phyloP scores from a whole-genome alignment of 2,888 invertebrate species.

The Flabesymbios commensalis region DNA sequence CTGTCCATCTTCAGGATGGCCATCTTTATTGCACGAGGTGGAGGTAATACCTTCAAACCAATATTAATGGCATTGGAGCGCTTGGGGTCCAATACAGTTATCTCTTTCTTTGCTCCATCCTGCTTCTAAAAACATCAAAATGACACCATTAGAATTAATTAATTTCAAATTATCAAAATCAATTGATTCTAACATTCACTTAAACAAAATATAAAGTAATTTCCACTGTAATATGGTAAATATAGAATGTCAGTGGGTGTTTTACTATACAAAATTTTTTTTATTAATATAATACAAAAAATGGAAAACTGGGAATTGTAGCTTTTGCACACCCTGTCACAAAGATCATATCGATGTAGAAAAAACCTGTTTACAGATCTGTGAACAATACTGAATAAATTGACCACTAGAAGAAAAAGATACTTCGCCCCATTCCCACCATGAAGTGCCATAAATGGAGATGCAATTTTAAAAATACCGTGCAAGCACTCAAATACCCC shows the following conservation, averaged over 20 bases:
- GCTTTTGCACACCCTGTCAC: no score
- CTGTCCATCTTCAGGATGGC: slow-evolving; percentile 97
- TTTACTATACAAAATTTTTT: not conserved
- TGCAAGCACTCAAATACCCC: no score
- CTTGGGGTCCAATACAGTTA: slow-evolving; percentile 93
- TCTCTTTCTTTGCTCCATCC: slow-evolving; percentile 73
- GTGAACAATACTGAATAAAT: no score
- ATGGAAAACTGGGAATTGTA: no score
- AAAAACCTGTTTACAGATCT: no score
- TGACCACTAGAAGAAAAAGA: no score
- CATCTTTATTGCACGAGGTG: slow-evolving; percentile 96
- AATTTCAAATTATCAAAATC: not conserved
- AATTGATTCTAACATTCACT: not conserved
- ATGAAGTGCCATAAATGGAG: no score
- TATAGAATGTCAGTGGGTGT: not conserved
- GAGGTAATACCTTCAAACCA: slow-evolving; percentile 97
- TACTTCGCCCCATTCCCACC: no score
- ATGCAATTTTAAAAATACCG: no score
- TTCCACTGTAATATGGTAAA: not conserved
- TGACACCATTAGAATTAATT: not conserved
- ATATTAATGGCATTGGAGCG: slow-evolving; percentile 99
- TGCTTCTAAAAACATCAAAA: slow-evolving; percentile 24
- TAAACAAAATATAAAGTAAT: not conserved
- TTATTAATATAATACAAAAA: no score
- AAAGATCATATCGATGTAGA: no score